Percentiles rank a stretch among this genome's conserved stretches.
Conservation (phyloP, 1,140 invertebrate species). For the Episyrphus balteatus region DNA sequence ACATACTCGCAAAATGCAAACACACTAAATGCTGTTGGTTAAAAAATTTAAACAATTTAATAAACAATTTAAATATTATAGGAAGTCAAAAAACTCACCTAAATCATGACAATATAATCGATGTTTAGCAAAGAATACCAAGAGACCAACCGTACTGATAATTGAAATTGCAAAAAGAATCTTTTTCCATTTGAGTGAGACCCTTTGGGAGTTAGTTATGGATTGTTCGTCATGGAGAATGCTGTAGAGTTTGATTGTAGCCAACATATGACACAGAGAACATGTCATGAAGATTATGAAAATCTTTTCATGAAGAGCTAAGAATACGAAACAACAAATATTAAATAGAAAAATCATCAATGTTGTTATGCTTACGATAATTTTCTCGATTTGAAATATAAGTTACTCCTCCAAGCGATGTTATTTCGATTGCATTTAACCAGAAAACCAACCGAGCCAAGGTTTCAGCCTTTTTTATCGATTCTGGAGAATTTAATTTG, state of each 20-base stretch:
- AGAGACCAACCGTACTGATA: slow-evolving; percentile 63
- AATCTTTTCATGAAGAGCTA: slow-evolving; percentile 84
- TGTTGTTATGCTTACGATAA: slow-evolving; percentile 64
- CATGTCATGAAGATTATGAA: slow-evolving; percentile 87
- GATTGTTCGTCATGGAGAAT: slow-evolving; percentile 34
- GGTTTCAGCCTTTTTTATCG: slow-evolving; percentile 41
- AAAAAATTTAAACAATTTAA: slow-evolving; percentile 12
- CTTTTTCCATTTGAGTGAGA: slow-evolving; percentile 54
- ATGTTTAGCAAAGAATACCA: slow-evolving; percentile 80
- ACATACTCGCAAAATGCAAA: slow-evolving; percentile 87
- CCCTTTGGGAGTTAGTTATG: slow-evolving; percentile 29
- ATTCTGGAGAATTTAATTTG: slow-evolving; percentile 42
- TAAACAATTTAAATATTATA: not conserved
- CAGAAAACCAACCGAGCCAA: slow-evolving; percentile 69
- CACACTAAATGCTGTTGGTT: slow-evolving; percentile 76
- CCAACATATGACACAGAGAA: slow-evolving; percentile 73
- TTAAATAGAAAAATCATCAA: slow-evolving; percentile 7
- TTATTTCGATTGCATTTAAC: slow-evolving; percentile 74
- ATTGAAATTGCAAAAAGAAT: slow-evolving; percentile 65
- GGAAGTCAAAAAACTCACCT: slow-evolving; percentile 43
- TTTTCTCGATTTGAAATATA: slow-evolving; percentile 90
- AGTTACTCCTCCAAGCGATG: slow-evolving; percentile 73
- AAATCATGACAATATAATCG: slow-evolving; percentile 75
- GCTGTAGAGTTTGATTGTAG: slow-evolving; percentile 29
- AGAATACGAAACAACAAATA: slow-evolving; percentile 36